phyloP scores from a whole-genome alignment of 2,888 invertebrate species.

The Drosophila putrida region DNA sequence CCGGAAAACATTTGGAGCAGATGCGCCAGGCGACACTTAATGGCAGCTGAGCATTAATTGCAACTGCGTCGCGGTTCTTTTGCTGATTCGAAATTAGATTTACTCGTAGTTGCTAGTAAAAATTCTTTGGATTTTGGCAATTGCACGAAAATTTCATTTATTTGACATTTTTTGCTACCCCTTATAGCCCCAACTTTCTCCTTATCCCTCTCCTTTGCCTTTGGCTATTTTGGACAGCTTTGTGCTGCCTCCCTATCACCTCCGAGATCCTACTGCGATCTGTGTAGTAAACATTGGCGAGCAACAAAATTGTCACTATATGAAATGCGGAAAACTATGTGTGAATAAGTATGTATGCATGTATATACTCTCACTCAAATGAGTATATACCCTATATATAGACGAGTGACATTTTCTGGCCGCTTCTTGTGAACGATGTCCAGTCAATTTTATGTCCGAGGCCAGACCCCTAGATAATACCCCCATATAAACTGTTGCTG shows the following conservation, averaged over 20 bases:
- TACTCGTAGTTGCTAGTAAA: constrained; percentile 57
- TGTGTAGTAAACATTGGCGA: constrained; percentile 55
- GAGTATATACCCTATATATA: constrained; percentile 65
- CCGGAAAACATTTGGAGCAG: constrained; percentile 66
- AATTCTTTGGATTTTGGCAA: constrained; percentile 82
- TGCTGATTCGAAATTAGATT: constrained; percentile 61
- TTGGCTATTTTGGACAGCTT: constrained; percentile 76
- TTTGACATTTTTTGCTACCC: constrained; percentile 50
- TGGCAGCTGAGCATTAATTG: constrained; percentile 67
- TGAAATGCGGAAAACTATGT: constrained; percentile 78
- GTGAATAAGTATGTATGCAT: constrained; percentile 63
- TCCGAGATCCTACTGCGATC: constrained; percentile 40
- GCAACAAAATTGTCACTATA: constrained; percentile 71
- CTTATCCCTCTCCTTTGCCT: constrained; percentile 30
- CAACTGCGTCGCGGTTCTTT: constrained; percentile 58
- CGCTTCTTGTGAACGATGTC: constrained; percentile 69
- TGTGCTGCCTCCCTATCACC: constrained; percentile 37
- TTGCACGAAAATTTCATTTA: constrained; percentile 80
- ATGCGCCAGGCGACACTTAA: constrained; percentile 62
- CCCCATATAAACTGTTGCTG: constrained; percentile 32
- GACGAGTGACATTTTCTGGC: constrained; percentile 72
- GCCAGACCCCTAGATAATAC: constrained; percentile 62
- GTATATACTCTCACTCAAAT: constrained; percentile 17
- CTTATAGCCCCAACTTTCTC: constrained; percentile 1
- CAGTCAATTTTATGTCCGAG: constrained; percentile 67